phyloP scores from a whole-genome alignment of 2,888 invertebrate species.

The Apodemia duryi region DNA sequence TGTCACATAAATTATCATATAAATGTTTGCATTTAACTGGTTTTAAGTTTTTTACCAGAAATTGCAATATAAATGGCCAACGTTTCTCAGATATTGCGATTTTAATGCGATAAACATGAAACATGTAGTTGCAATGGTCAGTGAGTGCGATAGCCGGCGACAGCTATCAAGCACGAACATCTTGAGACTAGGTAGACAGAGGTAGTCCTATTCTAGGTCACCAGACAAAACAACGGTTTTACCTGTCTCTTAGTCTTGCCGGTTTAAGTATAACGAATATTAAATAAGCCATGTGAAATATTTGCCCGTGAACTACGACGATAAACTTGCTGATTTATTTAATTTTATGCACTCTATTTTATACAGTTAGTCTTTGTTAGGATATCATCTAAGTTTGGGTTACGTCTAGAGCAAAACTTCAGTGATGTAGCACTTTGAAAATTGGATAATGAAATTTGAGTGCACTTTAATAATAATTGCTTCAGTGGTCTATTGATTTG shows the following conservation, averaged over 20 bases:
- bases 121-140: slow-evolving; percentile 28
- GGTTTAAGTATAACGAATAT: slow-evolving; percentile 22
- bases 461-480: too few relatives aligned
- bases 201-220: slow-evolving; percentile 48
- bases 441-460: too few relatives aligned
- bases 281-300: slow-evolving; percentile 26
- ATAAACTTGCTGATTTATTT: slow-evolving; percentile 9
- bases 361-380: neutral
- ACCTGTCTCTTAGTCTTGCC: slow-evolving; percentile 32
- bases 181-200: slow-evolving; percentile 43
- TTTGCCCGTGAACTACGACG: slow-evolving; percentile 5
- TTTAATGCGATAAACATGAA: slow-evolving; percentile 16
- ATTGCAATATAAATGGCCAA: slow-evolving; percentile 33
- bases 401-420: too few relatives aligned
- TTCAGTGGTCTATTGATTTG: too few relatives aligned
- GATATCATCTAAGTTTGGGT: too few relatives aligned
- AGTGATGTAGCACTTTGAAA: too few relatives aligned
- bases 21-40: neutral
- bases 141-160: slow-evolving; percentile 25
- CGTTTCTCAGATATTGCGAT: slow-evolving; percentile 17
- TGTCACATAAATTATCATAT: neutral
- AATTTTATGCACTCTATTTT: neutral
- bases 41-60: slow-evolving; percentile 13
- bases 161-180: slow-evolving; percentile 45
- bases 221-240: slow-evolving; percentile 56